Base-by-base conservation (phyloP, 2,888 invertebrate genomes). In the Archips crataeganus region DNA sequence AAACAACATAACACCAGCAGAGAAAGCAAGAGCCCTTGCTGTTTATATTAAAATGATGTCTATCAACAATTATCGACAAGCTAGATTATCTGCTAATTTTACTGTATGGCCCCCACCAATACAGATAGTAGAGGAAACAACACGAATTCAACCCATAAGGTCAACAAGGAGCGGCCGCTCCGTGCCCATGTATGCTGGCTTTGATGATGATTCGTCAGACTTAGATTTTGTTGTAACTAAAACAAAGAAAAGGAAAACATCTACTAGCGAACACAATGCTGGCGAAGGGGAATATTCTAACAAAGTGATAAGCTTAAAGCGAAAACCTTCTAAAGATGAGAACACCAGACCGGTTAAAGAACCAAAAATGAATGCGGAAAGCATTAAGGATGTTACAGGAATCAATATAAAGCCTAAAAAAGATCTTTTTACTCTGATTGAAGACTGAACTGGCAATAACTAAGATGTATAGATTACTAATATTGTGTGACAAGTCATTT, bases 21-120 rank as follows among this genome's bases (percentile, higher is more conserved):
- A 94, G 76, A 93, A 93, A 79, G 93, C 93, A 15, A 86, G 89
- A 9, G 87, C 90, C 34, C 82, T 94, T 36, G 90, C 93, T 62
- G 91, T 92, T 34, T 94, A 94, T 71, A 89, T 93, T 23, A 93
- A 93, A 82, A 81, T 94, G 32, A 92, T 93, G 92, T 91, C 94
- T 11, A 84, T 93, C 49, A 92, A 92, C 71, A 91, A 81, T 67
- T 92, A 94, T 77, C 85, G 87, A 3, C 91, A 93, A 80, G 93
- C 93, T 0, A 85, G 93, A 64, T 89, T 89, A 75, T 87, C 89
- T 36, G 80, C 87, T 2, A 89, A 85, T 54, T 91, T 93, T 80
- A 85, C 87, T 8, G 80, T 86, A 2, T 94, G 94, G 94, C 92
- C 94, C 2, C 90, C 92, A 57, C 90, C 93, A 23, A 82, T 94